Evolutionary conservation across 1,140 invertebrate species (phyloP).

Genomic region (Telenomus remus): DNA sequence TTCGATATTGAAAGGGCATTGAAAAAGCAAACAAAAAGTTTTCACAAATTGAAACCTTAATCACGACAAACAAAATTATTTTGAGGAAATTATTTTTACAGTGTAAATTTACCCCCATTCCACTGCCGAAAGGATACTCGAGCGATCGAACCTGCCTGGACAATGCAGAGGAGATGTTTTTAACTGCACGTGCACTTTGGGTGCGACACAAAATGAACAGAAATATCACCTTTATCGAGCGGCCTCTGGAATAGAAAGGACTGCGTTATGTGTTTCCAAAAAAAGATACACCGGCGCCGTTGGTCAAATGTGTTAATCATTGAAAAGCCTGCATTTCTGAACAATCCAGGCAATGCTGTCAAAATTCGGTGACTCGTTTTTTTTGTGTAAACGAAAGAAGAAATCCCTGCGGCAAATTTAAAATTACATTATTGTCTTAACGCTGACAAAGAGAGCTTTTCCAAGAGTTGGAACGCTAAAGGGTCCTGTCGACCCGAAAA

Average conservation of each 20-base stretch:
- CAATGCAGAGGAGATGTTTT: constrained; percentile 57
- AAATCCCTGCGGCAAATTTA: constrained; percentile 22
- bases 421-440: constrained; percentile 40
- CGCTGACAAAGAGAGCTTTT: constrained; percentile 8
- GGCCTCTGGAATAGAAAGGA: constrained; percentile 47
- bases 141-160: constrained; percentile 68
- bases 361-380: constrained; percentile 13
- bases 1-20: no score
- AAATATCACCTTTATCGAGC: constrained; percentile 35
- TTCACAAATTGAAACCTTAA: no score
- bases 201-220: constrained; percentile 38
- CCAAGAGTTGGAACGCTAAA: constrained; percentile 7
- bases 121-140: constrained; percentile 65
- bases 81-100: no score
- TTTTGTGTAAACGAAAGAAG: background rate
- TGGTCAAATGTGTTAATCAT: constrained; percentile 36
- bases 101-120: constrained; percentile 66
- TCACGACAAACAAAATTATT: no score
- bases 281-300: constrained; percentile 15
- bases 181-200: constrained; percentile 34
- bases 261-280: constrained; percentile 20
- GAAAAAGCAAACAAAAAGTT: no score
- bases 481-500: constrained; percentile 5
- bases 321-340: constrained; percentile 14
- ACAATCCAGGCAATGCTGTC: constrained; percentile 1